Evolutionary conservation across 1,140 invertebrate genomes (phyloP).

Genomic region (Heliconius eleuchia): DNA sequence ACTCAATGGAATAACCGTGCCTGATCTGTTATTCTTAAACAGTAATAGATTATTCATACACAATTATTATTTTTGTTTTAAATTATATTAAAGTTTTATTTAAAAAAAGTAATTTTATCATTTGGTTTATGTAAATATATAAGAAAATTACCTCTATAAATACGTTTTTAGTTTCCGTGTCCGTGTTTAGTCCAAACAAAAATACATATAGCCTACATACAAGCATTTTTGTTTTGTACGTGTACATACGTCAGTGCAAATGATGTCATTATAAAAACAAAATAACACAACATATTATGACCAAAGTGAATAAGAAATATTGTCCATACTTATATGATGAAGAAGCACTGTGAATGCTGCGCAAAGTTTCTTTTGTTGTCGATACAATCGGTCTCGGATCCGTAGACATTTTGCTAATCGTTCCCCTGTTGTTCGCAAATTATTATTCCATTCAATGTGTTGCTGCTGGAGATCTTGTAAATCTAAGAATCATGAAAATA

Average conservation of each 20-base stretch:
- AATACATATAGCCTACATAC: too few relatives aligned
- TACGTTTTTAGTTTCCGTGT: not conserved
- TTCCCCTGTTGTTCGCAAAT: constrained; percentile 57
- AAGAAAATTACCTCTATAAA: constrained; percentile 42
- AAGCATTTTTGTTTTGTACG: too few relatives aligned
- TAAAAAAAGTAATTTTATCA: not conserved
- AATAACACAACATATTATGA: too few relatives aligned
- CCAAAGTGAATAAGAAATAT: too few relatives aligned
- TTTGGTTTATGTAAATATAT: not conserved
- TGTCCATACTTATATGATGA: constrained; percentile 63
- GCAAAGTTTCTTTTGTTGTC: constrained; percentile 71
- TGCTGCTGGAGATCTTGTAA: constrained; percentile 57
- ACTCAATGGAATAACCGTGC: constrained; percentile 55
- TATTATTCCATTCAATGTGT: constrained; percentile 51
- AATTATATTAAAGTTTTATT: not conserved
- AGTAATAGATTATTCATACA: not conserved
- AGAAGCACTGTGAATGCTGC: constrained; percentile 67
- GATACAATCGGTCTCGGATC: constrained; percentile 56
- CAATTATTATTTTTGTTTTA: not conserved
- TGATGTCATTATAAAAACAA: not conserved
- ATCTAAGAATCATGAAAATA: constrained; percentile 42
- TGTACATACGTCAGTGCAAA: too few relatives aligned
- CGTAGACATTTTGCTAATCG: constrained; percentile 63
- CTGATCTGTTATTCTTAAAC: constrained; percentile 17
- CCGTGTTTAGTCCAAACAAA: not conserved